Evolutionary conservation across 2,113 vertebrate genomes (phyloP), one percentile per base, ranked within the genome.

Genomic region (Lucifuga dentata): DNA sequence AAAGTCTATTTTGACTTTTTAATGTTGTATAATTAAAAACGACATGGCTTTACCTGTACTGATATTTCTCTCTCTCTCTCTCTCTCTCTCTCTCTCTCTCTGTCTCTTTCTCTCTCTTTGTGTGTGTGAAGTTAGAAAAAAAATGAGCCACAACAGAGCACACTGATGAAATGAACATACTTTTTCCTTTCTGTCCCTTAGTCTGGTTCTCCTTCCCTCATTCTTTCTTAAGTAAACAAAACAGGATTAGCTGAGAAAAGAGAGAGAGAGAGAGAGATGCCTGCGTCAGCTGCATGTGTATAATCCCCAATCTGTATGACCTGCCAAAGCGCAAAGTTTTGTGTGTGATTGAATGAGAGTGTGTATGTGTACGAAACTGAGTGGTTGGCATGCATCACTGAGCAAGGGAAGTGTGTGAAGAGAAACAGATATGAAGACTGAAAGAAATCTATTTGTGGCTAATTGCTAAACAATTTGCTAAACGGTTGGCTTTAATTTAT

Each of bases 261-360:
- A 21, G 23, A 71, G 36, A 44, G 66, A 63, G 56, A 69, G 62
- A 68, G 23, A 66, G 59, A 74, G 67, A 84, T 73, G 86, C 80
- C 83, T 83, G 84, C 64, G 13, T 91, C 83, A 88, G 82, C 71
- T 65, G 65, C 62, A 74, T 76, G 75, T 55, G 70, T 81, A 74
- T 88, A 91, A 92, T 92, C 83, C 83, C 40, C 23, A n/a, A 75
- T 82, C 78, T 87, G 76, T 40, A 71, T 77, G 81, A 80, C 78
- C 80, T 89, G 88, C 89, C 89, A 91, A 83, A 77, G 68, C 46
- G 74, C 60, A 83, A 65, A 77, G 51, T 78, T 83, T 65, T 75
- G 41, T 41, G 65, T 69, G 75, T 59, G 65, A 69, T 53, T 75
- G 59, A 52, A 58, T 57, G 70, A 64, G 59, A 35, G 39, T 40